These are phyloP conservation scores for Nesogale talazaci DNA, from an alignment of 2,113 vertebrate species.

Conservation along the genomic window DNA sequence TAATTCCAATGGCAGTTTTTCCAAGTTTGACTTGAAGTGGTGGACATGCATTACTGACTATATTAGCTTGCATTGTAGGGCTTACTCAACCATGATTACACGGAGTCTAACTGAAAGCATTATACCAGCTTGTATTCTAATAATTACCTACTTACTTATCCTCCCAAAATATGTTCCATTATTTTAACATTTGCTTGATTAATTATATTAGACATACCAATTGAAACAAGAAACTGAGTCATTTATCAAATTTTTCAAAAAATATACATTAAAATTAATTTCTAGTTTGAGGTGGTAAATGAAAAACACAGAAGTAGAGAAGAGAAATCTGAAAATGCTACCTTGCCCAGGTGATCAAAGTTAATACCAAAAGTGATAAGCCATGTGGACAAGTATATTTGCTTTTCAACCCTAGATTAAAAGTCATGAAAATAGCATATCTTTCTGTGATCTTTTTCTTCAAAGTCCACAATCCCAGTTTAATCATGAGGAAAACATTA, in stretches of 20 bases:
- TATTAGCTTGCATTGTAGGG: no score
- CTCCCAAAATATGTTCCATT: not conserved
- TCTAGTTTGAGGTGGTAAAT: not conserved
- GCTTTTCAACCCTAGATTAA: not conserved
- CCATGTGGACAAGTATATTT: not conserved
- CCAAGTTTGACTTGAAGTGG: no score
- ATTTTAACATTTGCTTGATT: not conserved
- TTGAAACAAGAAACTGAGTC: slow-evolving; percentile 8
- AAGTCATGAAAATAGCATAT: not conserved
- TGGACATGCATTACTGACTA: no score
- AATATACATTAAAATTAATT: slow-evolving; percentile 9
- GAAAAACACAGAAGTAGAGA: not conserved
- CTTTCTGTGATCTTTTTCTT: not conserved
- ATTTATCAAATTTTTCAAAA: not conserved
- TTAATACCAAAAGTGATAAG: not conserved
- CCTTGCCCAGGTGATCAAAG: not conserved
- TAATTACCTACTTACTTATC: not conserved
- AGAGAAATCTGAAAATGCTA: not conserved
- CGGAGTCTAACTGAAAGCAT: no score
- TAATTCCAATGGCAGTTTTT: no score
- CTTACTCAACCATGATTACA: no score
- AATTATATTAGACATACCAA: not conserved
- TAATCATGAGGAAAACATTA: not conserved
- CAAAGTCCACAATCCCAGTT: not conserved
- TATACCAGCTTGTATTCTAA: no score